phyloP scores from a whole-genome alignment of 1,140 invertebrate genomes.

The Macrostomum lignano region DNA sequence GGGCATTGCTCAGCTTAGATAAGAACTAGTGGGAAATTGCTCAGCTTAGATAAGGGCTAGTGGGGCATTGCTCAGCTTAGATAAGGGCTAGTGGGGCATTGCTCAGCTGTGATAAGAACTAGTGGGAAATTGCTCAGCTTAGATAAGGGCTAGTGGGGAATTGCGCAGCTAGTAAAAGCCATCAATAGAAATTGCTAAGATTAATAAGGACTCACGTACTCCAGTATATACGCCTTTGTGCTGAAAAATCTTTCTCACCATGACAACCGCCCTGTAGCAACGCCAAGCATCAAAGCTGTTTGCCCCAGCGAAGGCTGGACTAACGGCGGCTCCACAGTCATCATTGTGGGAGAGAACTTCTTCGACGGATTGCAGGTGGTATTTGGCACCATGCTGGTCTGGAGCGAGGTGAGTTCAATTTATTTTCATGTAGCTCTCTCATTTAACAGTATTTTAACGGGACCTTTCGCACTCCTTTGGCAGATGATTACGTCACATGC shows the following conservation, averaged over 20 bases:
- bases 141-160: too few relatives aligned
- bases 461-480: slow-evolving; percentile 12
- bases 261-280: slow-evolving; percentile 35
- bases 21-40: too few relatives aligned
- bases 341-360: slow-evolving; percentile 97
- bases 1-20: too few relatives aligned
- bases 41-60: too few relatives aligned
- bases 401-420: slow-evolving; percentile 56
- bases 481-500: slow-evolving; percentile 88
- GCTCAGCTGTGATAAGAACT: too few relatives aligned
- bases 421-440: background rate
- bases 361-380: slow-evolving; percentile 95
- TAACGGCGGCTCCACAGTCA: slow-evolving; percentile 63
- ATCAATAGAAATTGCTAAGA: too few relatives aligned
- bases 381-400: slow-evolving; percentile 92
- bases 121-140: too few relatives aligned
- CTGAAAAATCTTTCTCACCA: slow-evolving; percentile 6
- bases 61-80: too few relatives aligned
- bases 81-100: too few relatives aligned
- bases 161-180: too few relatives aligned
- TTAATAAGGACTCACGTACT: too few relatives aligned
- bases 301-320: slow-evolving; percentile 97
- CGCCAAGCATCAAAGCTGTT: slow-evolving; percentile 91
- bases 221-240: too few relatives aligned
- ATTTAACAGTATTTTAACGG: slow-evolving; percentile 5